A percentile compares a stretch with the other conserved stretches of the same genome.
Conservation (phyloP, 1,140 invertebrate genomes). For the Drosophila miranda region DNA sequence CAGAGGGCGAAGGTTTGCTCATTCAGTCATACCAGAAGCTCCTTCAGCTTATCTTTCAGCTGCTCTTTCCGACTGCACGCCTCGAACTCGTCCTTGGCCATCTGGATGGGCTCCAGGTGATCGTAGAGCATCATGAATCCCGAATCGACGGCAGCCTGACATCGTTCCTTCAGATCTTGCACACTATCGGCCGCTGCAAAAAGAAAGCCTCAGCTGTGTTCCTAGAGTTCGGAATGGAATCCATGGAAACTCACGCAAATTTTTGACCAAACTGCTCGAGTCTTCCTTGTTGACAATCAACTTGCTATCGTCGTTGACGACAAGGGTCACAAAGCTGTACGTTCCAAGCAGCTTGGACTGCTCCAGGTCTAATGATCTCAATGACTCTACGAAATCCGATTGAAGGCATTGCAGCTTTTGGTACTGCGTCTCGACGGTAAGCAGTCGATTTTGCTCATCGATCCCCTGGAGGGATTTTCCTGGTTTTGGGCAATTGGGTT, state of each 20-base stretch:
- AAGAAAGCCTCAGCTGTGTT: not conserved
- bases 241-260: slow-evolving; percentile 48
- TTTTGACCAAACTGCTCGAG: slow-evolving; percentile 31
- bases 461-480: too few species aligned
- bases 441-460: too few species aligned
- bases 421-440: slow-evolving; percentile 16
- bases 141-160: slow-evolving; percentile 5
- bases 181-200: slow-evolving; percentile 40
- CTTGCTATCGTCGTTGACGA: slow-evolving; percentile 30
- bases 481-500: too few species aligned
- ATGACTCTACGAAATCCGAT: slow-evolving; percentile 43
- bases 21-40: slow-evolving; percentile 16
- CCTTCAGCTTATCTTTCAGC: not conserved
- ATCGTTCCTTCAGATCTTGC: slow-evolving; percentile 37
- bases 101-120: not conserved
- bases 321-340: slow-evolving; percentile 35
- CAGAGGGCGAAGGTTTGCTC: not conserved
- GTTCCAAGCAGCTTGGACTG: not conserved
- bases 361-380: not conserved
- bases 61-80: not conserved
- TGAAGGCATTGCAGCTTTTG: slow-evolving; percentile 42
- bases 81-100: not conserved
- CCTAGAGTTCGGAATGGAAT: not conserved
- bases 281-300: slow-evolving; percentile 39
- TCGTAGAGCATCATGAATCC: slow-evolving; percentile 19